Percentiles rank a stretch among this genome's conserved stretches.
Evolutionary conservation across 1,140 invertebrate genomes (phyloP).

Genomic region (Copidosoma floridanum): DNA sequence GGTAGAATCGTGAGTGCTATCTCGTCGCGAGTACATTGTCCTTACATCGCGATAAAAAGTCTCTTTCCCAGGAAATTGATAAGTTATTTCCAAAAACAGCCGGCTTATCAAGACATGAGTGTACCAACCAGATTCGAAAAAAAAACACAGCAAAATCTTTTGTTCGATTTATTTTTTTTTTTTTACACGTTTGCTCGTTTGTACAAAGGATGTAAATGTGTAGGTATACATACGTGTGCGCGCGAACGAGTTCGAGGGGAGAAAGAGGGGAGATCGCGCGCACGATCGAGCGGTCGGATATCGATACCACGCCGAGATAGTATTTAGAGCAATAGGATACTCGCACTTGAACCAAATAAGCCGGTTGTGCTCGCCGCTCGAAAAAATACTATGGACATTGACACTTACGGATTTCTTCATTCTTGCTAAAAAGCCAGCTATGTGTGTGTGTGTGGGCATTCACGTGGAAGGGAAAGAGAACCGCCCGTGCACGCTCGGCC

Average conservation of each 20-base stretch:
- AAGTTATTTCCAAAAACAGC: constrained; percentile 7
- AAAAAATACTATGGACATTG: not conserved
- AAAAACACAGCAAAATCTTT: too few relatives aligned
- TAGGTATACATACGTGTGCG: too few relatives aligned
- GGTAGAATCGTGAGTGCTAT: too few relatives aligned
- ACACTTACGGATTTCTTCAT: constrained; percentile 10
- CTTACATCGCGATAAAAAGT: not conserved
- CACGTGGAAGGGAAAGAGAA: too few relatives aligned
- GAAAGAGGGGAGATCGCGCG: not conserved
- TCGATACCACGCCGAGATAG: constrained; percentile 21
- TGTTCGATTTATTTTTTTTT: too few relatives aligned
- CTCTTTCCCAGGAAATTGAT: not conserved
- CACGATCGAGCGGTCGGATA: too few relatives aligned
- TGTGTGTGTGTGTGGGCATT: too few relatives aligned
- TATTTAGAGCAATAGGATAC: constrained; percentile 38
- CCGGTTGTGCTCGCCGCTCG: not conserved
- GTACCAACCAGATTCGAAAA: too few relatives aligned
- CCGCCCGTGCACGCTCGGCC: not conserved
- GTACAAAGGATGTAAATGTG: too few relatives aligned
- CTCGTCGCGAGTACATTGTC: not conserved
- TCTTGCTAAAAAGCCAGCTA: constrained; percentile 6
- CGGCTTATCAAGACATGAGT: too few relatives aligned
- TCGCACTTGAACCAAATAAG: constrained; percentile 18
- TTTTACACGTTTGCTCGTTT: too few relatives aligned
- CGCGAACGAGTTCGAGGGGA: not conserved